phyloP scores from a whole-genome alignment of 2,797 vertebrate genomes.

The Siniperca obscura region DNA sequence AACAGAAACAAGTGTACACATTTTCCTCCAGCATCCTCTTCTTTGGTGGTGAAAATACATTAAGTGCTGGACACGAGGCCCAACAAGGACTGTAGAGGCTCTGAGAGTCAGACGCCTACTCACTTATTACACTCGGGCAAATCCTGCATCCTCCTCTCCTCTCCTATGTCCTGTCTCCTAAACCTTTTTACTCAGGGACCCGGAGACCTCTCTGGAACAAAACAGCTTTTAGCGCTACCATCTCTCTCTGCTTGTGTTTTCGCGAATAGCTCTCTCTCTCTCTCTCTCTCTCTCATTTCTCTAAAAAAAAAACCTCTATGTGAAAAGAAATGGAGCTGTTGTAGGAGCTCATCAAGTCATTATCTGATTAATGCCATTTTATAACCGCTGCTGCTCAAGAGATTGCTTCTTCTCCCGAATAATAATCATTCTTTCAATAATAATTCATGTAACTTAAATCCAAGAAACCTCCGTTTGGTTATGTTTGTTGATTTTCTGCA shows the following conservation, averaged over 20 bases:
- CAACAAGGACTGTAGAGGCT: slow-evolving; percentile 68
- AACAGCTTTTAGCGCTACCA: slow-evolving; percentile 82
- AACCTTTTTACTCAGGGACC: slow-evolving; percentile 83
- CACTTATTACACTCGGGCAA: slow-evolving; percentile 71
- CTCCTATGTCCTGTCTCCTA: slow-evolving; percentile 72
- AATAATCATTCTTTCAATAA: slow-evolving; percentile 38
- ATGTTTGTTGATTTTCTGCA: slow-evolving; percentile 7
- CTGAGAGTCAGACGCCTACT: slow-evolving; percentile 78
- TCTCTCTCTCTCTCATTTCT: slow-evolving; percentile 49
- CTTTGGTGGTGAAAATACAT: slow-evolving; percentile 69
- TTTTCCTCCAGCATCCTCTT: slow-evolving; percentile 63
- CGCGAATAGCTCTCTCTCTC: slow-evolving; percentile 68
- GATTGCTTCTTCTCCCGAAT: slow-evolving; percentile 51
- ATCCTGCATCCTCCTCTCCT: slow-evolving; percentile 63
- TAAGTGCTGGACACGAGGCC: slow-evolving; percentile 73
- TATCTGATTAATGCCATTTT: slow-evolving; percentile 74
- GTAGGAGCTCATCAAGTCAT: slow-evolving; percentile 74
- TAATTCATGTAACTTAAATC: slow-evolving; percentile 41
- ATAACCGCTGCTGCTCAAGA: slow-evolving; percentile 55
- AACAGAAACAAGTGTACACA: slow-evolving; percentile 54
- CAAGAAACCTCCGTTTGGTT: neutral
- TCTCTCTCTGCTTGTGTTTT: slow-evolving; percentile 71
- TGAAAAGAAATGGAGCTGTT: slow-evolving; percentile 69
- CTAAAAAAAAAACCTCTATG: slow-evolving; percentile 44
- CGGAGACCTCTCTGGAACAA: slow-evolving; percentile 81